Evolutionary conservation across 2,888 invertebrate genomes (phyloP).

Genomic region (Limnephilus marmoratus): DNA sequence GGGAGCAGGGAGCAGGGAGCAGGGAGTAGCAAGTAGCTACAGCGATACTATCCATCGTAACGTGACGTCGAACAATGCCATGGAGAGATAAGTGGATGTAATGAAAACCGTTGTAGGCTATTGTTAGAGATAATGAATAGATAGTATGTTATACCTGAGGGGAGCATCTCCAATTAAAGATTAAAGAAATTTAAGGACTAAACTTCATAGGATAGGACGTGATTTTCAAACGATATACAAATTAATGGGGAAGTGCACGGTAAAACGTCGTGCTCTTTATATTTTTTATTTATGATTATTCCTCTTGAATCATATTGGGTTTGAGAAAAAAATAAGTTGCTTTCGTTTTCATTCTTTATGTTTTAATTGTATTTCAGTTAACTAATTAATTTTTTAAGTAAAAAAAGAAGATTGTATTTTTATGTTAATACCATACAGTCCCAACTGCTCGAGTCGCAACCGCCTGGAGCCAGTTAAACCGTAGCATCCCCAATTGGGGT

Average conservation of each 20-base stretch:
- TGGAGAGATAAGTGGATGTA: constrained; percentile 51
- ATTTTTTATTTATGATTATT: neutral
- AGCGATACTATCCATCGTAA: constrained; percentile 54
- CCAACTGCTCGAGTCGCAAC: too few relatives aligned
- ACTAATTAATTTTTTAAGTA: too few relatives aligned
- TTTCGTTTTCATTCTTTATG: too few relatives aligned
- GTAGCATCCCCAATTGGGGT: too few relatives aligned
- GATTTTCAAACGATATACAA: neutral
- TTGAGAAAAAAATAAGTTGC: too few relatives aligned
- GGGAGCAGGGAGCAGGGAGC: neutral
- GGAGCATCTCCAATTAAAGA: neutral
- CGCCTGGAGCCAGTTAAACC: too few relatives aligned
- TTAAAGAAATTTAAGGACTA: neutral
- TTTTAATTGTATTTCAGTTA: too few relatives aligned
- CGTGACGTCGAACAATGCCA: constrained; percentile 62
- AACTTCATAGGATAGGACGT: neutral
- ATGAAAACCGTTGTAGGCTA: constrained; percentile 53
- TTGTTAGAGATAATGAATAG: constrained; percentile 49
- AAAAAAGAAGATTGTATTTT: too few relatives aligned
- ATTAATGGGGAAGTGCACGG: neutral
- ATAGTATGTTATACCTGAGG: neutral
- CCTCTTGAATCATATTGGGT: too few relatives aligned
- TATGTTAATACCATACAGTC: too few relatives aligned
- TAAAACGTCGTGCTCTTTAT: neutral
- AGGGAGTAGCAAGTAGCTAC: constrained; percentile 15